Evolutionary conservation across 2,797 vertebrate species (phyloP), one percentile per base, ranked within the genome.

Genomic region (Chelon auratus): DNA sequence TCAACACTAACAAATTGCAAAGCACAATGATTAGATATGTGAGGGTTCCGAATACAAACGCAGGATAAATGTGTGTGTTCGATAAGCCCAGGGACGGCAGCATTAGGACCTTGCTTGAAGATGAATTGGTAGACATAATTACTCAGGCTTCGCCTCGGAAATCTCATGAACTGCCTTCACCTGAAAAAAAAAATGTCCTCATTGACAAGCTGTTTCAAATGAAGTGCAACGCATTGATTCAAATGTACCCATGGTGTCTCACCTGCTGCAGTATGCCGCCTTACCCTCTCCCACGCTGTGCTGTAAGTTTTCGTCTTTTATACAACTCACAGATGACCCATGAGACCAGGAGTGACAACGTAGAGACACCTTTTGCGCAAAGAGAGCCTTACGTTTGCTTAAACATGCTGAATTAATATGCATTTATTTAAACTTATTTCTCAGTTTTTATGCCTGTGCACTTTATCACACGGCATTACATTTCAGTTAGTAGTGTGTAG

Each of bases 1-100:
- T 0, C 15, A 92, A 45, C 33, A 94, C 40, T 57, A 87, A 48
- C 8, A 86, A 2, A 72, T 94, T 94, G 15, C 72, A 88, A 61
- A 89, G 60, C 2, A 93, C 64, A 37, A 92, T 90, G 0, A 78
- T 6, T 9, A 89, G 4, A 78, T 94, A 94, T 0, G 66, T 52
- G 4, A 91, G 15, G 2, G 80, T 80, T 13, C 81, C 91, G 57
- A 93, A 82, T 4, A 91, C 0, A 47, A 92, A 91, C 0, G 73
- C 78, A 37, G 90, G 90, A 36, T 92, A 90, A 15, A 90, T 22
- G 9, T 51, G 12, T 5, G 9, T 18, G 33, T 67, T 7, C 26
- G 78, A 22, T 53, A 94, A 20, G 0, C 33, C 68, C 14, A 93
- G 52, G 20, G 84, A 1, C 57, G 69, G 50, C 51, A 93, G 1